Percentiles rank a stretch among this genome's conserved stretches.
These are phyloP conservation scores for Conopomorpha cramerella DNA, from an alignment of 1,140 invertebrate genomes.

Conservation along the genomic window DNA sequence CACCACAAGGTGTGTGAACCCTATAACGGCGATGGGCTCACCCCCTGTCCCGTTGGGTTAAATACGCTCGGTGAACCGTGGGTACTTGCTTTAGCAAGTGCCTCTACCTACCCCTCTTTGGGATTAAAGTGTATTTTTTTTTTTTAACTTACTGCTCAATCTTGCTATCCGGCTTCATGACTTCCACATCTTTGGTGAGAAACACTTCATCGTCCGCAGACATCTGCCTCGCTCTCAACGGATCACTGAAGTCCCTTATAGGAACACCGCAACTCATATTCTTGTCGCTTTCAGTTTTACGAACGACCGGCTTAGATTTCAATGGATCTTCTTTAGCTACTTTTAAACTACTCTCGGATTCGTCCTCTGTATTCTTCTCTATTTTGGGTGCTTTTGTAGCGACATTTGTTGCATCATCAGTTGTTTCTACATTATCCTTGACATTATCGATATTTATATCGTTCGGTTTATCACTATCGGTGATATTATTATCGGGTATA, in stretches of 20 bases:
- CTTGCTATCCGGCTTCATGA: conserved; percentile 33
- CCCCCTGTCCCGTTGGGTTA: no score
- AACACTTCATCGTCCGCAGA: conserved; percentile 63
- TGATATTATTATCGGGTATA: no score
- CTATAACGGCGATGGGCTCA: no score
- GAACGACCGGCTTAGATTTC: conserved; percentile 15
- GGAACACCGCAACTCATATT: conserved; percentile 49
- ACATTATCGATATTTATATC: conserved; percentile 20
- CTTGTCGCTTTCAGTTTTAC: conserved; percentile 42
- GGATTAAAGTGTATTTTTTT: no score
- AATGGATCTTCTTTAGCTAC: conserved; percentile 19
- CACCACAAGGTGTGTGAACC: no score
- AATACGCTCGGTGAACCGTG: no score
- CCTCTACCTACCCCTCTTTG: no score
- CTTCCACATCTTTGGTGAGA: conserved; percentile 31
- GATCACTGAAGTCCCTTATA: conserved; percentile 74
- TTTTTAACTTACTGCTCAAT: conserved; percentile 27
- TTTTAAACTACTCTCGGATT: no score
- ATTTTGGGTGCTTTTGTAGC: conserved; percentile 2
- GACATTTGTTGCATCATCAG: conserved; percentile 1
- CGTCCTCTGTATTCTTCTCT: conserved; percentile 6
- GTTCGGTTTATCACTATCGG: no score
- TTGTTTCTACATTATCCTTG: conserved; percentile 6
- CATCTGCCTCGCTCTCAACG: conserved; percentile 70
- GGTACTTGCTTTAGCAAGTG: no score